Base-by-base conservation (phyloP, 2,888 invertebrate species). In the Phengaris alcon region DNA sequence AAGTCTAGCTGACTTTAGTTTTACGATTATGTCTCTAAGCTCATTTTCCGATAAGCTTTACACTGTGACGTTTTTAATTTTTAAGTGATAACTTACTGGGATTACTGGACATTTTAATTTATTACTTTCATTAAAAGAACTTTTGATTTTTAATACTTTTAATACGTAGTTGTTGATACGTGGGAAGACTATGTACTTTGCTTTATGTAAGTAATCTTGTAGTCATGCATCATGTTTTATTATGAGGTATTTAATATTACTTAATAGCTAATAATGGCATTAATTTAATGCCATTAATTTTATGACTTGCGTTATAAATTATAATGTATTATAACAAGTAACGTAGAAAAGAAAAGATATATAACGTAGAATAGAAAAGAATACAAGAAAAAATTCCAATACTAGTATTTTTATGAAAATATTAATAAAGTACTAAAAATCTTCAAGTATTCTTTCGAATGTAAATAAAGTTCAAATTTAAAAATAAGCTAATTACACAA, bases 401-500 rank as follows among this genome's bases (percentile, higher is more conserved):
- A 52, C 52, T 12, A 52, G 52, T 10, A 52, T 48, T 64, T 64
- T 44, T 64, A 35, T 64, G 4, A 64, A 64, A 64, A 64, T 64
- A 64, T 22, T 4, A 64, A 35, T 64, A 64, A 64, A 22, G 10
- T 64, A 64, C 64, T 64, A 44, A 64, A 64, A 64, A 52, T 52
- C 52, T 52, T 64, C 35, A 64, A 15, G 10, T 15, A 64, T 10
- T 44, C 35, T 44, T 64, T 12, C 4, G 9, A 64, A 64, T 64
- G 64, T 64, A 35, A 22, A 64, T 64, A 64, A 35, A 10, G 3
- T 64, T 64, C 35, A 64, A 15, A 64, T 46, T 15, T 22, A 64
- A 0, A 75, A 75, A 74, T 35, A 64, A 6, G n/a, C 12, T 9
- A 68, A 15, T 48, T 64, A 48, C 74, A 74, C 75, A 77, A 77